Conservation (phyloP, 2,888 invertebrate genomes). For the Dolichopus griseipennis region DNA sequence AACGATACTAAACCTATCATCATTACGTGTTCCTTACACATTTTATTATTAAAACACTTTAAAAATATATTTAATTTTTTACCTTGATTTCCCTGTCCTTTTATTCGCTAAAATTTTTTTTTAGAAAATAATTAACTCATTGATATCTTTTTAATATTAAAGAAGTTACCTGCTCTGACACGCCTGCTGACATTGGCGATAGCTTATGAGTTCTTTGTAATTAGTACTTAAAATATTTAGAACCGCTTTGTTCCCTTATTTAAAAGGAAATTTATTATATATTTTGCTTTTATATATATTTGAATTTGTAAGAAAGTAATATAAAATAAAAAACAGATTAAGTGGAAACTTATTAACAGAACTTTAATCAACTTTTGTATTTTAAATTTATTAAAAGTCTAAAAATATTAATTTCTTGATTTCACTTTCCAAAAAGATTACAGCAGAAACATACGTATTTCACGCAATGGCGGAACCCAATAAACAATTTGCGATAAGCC, state of each 20-base stretch:
- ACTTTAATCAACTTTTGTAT: too few species aligned
- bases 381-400: too few species aligned
- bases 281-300: too few species aligned
- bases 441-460: not conserved
- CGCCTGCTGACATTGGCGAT: conserved; percentile 80
- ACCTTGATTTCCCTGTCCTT: conserved; percentile 81
- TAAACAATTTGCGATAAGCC: not conserved
- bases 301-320: too few species aligned
- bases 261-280: too few species aligned
- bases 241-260: too few species aligned
- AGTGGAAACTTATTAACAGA: too few species aligned
- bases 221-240: too few species aligned
- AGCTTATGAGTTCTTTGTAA: not conserved
- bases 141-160: not conserved
- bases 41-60: too few species aligned
- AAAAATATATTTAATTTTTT: conserved; percentile 27
- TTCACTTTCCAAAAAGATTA: not conserved
- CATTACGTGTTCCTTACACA: too few species aligned
- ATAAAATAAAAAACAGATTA: too few species aligned
- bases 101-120: conserved; percentile 56
- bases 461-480: conserved; percentile 4
- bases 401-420: not conserved
- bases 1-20: too few species aligned
- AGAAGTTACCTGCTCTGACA: conserved; percentile 72
- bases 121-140: not conserved